Conservation (phyloP, 2,797 vertebrate genomes). For the Silurus aristotelis region DNA sequence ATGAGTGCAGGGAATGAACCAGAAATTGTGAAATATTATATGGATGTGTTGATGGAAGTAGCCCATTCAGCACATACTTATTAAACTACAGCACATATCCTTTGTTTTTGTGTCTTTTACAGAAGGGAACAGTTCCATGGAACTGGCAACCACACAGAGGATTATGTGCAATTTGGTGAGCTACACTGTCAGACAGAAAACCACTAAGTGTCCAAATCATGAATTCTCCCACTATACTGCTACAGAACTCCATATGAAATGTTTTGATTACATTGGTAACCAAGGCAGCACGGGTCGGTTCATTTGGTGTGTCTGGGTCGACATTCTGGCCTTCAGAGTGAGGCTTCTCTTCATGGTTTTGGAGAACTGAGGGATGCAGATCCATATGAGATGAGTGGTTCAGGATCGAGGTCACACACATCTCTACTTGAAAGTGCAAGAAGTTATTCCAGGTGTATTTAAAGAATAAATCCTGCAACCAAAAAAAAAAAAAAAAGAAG, state of each 20-base stretch:
- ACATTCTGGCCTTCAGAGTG: conserved; percentile 48
- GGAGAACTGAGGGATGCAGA: conserved; percentile 62
- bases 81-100: neutral
- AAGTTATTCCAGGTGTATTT: conserved; percentile 99
- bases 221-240: neutral
- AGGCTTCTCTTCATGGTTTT: conserved; percentile 72
- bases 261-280: conserved; percentile 83
- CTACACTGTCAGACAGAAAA: neutral
- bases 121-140: neutral
- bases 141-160: neutral
- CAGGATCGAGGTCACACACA: conserved; percentile 89
- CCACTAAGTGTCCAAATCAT: conserved; percentile 6
- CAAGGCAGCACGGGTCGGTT: conserved; percentile 73
- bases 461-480: conserved; percentile 91
- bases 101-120: too few species aligned
- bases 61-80: neutral
- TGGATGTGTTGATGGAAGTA: neutral
- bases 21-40: neutral
- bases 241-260: neutral
- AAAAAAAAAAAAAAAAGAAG: conserved; percentile 12
- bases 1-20: neutral
- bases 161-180: neutral
- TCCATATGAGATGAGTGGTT: conserved; percentile 80
- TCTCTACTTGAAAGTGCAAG: conserved; percentile 98
- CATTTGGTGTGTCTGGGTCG: conserved; percentile 54